These are phyloP conservation scores for Oedothorax gibbosus DNA, from an alignment of 1,140 invertebrate species.

Conservation along the genomic window DNA sequence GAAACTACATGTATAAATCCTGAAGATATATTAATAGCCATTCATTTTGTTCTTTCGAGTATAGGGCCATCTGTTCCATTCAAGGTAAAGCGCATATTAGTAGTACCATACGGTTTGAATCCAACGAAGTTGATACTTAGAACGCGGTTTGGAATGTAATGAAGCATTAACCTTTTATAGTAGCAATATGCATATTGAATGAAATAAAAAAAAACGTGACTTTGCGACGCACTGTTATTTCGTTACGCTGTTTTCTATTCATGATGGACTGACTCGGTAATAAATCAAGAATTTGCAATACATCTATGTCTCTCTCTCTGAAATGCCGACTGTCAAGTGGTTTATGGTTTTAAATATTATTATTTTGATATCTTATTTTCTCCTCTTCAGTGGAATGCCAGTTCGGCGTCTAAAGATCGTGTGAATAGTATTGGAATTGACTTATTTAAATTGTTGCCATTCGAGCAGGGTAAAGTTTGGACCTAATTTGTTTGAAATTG, in stretches of 20 bases:
- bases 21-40: not conserved
- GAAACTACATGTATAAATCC: not conserved
- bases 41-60: not conserved
- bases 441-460: not conserved
- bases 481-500: not conserved
- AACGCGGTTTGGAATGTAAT: not conserved
- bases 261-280: conserved; percentile 17
- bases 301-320: no score
- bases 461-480: not conserved
- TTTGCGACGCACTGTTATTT: conserved; percentile 7
- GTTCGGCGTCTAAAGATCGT: conserved; percentile 24
- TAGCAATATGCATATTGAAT: not conserved
- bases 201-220: conserved; percentile 5
- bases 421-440: conserved; percentile 8
- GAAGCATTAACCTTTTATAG: conserved; percentile 12
- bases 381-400: not conserved
- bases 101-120: not conserved
- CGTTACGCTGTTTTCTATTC: conserved; percentile 18
- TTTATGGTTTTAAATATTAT: conserved; percentile 28
- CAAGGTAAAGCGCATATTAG: no score
- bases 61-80: conserved; percentile 13
- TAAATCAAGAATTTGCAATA: conserved; percentile 28
- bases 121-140: conserved; percentile 9
- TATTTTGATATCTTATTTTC: conserved; percentile 18
- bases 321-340: conserved; percentile 7